Evolutionary conservation across 2,797 vertebrate species (phyloP), one percentile per base, ranked within the genome.

Genomic region (Centropyge bicolor): DNA sequence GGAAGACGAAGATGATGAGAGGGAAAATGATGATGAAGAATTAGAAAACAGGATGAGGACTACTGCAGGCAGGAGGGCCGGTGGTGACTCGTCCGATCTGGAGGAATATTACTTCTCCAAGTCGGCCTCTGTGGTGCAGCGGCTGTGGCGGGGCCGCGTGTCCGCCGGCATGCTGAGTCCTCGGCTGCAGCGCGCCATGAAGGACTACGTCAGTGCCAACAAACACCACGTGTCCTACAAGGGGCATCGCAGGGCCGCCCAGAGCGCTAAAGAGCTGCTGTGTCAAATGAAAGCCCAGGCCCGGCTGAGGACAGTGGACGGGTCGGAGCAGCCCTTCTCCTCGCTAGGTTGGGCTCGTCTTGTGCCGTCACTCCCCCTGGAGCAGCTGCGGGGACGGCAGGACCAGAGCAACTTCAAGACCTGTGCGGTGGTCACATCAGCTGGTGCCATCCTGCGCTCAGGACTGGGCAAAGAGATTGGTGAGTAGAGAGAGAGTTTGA

Each of bases 391-490:
- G 78, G 76, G 91, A 19, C 86, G 22, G 17, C 93, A 91, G 55
- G 81, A 55, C 8, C 70, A 14, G 68, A 83, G 57, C 66, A 55
- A 87, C 60, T 96, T 97, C 81, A 94, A 92, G 81, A 97, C 94
- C 79, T 99, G 98, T 56, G 98, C 98, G 0, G 98, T 99, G 27
- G 98, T 99, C 89, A 98, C 97, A 65, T 99, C 98, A 3, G 97
- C 98, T 0, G 98, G 98, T 5, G 96, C 98, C 85, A 98, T 99
- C 90, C 94, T 99, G 79, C 97, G 96, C 88, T 99, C 98, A 3
- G 96, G 96, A 24, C 93, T 99, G 77, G 98, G 98, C 22, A 94
- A 95, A n/a, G 98, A 99, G 95, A 99, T 99, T 56, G 98, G 98
- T 99, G 93, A 95, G 98, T 97, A 45, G 22, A 74, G 38, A 59